Evolutionary conservation across 2,113 vertebrate genomes (phyloP).

Genomic region (Oxygymnocypris stewartii): DNA sequence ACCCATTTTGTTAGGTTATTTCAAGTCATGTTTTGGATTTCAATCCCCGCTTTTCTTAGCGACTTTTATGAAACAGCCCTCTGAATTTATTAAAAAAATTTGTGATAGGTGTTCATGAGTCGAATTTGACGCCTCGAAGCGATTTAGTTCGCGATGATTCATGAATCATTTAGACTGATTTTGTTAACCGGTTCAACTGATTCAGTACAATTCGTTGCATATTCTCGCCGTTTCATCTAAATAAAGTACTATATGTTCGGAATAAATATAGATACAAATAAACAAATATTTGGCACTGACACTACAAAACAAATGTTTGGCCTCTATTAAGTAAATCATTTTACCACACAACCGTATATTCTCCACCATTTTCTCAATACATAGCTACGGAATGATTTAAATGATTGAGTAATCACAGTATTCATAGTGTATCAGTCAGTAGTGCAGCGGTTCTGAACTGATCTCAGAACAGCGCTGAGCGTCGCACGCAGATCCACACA

Average conservation of each 20-base stretch:
- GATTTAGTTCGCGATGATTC: background rate
- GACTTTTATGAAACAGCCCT: no score
- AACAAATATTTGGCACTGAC: background rate
- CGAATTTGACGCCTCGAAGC: background rate
- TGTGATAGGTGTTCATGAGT: no score
- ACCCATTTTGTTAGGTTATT: no score
- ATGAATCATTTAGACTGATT: background rate
- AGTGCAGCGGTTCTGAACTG: background rate
- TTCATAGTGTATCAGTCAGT: background rate
- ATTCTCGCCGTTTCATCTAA: background rate
- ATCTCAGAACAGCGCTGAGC: slow-evolving; percentile 5
- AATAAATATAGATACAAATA: background rate
- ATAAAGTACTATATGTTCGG: background rate
- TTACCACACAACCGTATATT: background rate
- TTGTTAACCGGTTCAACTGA: background rate
- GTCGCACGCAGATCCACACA: no score
- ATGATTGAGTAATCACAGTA: background rate
- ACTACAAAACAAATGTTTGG: background rate
- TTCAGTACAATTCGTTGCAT: background rate
- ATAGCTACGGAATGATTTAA: background rate
- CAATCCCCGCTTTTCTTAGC: no score
- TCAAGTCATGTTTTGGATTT: no score
- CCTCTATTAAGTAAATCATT: background rate
- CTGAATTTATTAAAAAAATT: no score
- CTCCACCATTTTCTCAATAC: background rate